Evolutionary conservation across 2,113 vertebrate genomes (phyloP).

Genomic region (Calonectris borealis): DNA sequence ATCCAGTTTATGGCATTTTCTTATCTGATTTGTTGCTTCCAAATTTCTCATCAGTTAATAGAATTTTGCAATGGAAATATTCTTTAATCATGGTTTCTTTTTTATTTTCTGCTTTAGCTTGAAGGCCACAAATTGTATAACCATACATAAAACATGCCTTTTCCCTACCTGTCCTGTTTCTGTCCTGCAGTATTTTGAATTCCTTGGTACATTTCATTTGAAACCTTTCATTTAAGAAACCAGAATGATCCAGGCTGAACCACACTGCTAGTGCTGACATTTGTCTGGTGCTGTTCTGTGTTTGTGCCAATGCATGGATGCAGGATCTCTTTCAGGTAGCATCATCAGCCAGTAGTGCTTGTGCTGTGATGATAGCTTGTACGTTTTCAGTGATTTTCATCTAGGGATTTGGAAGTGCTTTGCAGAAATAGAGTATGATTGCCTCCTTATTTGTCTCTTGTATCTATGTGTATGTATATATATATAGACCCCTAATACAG

Average conservation of each 20-base stretch:
- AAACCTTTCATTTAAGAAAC: background rate
- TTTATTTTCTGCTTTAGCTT: background rate
- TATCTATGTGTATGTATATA: background rate
- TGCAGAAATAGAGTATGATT: background rate
- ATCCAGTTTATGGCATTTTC: background rate
- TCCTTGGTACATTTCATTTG: background rate
- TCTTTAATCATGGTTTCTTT: background rate
- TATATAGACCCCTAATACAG: background rate
- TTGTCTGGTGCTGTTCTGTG: background rate
- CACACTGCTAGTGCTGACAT: background rate
- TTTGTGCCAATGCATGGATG: background rate
- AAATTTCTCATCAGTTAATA: background rate
- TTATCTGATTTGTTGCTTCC: background rate
- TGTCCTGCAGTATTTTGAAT: background rate
- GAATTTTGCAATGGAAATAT: background rate
- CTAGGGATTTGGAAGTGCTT: background rate
- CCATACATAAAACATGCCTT: background rate
- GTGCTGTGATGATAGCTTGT: background rate
- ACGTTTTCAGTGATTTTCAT: background rate
- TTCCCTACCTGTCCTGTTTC: background rate
- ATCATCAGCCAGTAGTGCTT: background rate
- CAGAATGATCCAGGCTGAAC: background rate
- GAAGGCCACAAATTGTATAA: background rate
- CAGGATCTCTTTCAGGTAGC: background rate
- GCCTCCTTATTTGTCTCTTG: background rate